Percentiles rank a stretch among this genome's conserved stretches.
These are phyloP conservation scores for Ischnura elegans DNA, from an alignment of 2,888 invertebrate species.

Conservation along the genomic window DNA sequence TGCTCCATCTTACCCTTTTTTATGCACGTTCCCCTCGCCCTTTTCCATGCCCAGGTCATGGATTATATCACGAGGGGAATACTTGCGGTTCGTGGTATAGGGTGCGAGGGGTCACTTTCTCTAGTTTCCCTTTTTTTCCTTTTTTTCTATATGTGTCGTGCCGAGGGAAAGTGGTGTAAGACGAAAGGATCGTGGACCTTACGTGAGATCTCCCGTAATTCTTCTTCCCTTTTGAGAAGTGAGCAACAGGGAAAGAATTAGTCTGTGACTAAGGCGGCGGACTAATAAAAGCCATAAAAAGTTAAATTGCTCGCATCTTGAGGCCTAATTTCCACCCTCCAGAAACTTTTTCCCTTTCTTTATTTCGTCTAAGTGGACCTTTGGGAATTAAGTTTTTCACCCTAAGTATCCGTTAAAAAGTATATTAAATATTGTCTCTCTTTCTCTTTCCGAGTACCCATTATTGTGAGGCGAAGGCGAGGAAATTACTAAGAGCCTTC, in stretches of 20 bases:
- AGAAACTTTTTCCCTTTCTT: neutral
- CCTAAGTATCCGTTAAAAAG: neutral
- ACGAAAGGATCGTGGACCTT: neutral
- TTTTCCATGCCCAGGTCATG: neutral
- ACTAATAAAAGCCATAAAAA: neutral
- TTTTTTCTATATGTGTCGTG: neutral
- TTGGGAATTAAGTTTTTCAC: neutral
- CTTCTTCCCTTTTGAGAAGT: neutral
- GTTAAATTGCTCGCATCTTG: neutral
- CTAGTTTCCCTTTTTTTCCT: neutral
- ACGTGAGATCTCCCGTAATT: constrained; percentile 1
- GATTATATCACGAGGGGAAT: neutral
- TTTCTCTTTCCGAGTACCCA: neutral
- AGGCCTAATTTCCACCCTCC: neutral
- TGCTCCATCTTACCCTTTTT: neutral
- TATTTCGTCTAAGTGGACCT: neutral
- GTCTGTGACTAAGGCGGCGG: neutral
- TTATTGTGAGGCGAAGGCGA: neutral
- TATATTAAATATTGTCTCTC: no score
- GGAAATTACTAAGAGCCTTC: neutral
- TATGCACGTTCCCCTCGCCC: neutral
- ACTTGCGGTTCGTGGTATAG: neutral
- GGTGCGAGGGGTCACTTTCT: neutral
- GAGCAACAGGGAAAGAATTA: neutral
- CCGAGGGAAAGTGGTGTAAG: neutral